phyloP scores from a whole-genome alignment of 2,797 vertebrate species.

The Borostomias antarcticus region DNA sequence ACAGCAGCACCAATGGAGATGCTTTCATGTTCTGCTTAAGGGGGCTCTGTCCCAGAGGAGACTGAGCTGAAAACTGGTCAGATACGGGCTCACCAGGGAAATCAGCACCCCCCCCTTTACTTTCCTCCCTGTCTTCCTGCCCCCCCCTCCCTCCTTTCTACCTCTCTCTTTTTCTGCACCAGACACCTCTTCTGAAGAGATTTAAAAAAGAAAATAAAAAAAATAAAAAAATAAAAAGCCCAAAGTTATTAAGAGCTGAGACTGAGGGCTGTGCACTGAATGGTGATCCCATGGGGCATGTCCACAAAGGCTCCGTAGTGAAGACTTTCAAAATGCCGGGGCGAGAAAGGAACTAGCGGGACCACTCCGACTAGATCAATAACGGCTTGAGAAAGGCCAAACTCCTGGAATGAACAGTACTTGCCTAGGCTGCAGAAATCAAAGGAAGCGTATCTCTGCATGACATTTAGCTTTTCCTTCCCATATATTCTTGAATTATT shows the following conservation, averaged over 20 bases:
- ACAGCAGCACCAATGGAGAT: constrained; percentile 56
- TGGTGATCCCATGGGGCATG: constrained; percentile 65
- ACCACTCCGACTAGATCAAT: constrained; percentile 67
- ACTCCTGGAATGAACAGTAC: constrained; percentile 50
- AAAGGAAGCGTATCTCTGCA: constrained; percentile 59
- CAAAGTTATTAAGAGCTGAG: constrained; percentile 70
- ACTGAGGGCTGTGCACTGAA: constrained; percentile 66
- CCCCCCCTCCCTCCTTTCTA: constrained; percentile 23
- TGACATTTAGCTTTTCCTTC: constrained; percentile 50
- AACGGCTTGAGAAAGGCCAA: constrained; percentile 57
- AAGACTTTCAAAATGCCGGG: constrained; percentile 60
- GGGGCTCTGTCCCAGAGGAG: constrained; percentile 49
- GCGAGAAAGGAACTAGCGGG: constrained; percentile 56
- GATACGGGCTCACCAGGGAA: constrained; percentile 68
- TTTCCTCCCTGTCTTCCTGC: constrained; percentile 46
- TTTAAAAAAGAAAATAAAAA: too few relatives aligned
- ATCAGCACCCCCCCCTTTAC: constrained; percentile 49
- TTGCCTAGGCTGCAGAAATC: constrained; percentile 58
- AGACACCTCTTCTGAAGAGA: constrained; percentile 42
- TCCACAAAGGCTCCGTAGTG: constrained; percentile 68
- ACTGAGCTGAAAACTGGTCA: constrained; percentile 62
- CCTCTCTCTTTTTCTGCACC: constrained; percentile 11
- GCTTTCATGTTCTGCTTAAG: constrained; percentile 74
- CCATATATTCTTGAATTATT: constrained; percentile 58
- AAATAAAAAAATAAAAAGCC: too few relatives aligned